Conservation (phyloP, 37 sponge, comb jelly and placozoan genomes). For the Mnemiopsis leidyi region DNA sequence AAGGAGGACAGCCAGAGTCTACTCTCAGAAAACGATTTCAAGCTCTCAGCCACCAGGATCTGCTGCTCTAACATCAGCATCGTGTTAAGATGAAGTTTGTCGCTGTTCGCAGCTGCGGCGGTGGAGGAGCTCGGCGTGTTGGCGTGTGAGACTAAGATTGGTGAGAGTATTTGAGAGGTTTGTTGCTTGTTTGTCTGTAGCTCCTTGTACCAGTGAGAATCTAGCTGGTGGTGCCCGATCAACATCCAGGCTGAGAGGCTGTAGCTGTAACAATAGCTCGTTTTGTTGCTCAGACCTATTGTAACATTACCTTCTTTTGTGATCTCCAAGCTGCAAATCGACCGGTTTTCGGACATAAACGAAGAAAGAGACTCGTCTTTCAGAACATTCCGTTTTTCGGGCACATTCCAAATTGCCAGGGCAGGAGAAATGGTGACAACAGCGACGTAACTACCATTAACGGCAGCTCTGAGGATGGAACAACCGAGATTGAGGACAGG, state of each 20-base stretch:
- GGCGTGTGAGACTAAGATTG: background rate
- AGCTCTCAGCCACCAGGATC: slow-evolving; percentile 64
- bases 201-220: background rate
- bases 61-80: slow-evolving; percentile 70
- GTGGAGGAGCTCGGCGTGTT: background rate
- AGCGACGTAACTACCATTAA: slow-evolving; percentile 7
- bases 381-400: background rate
- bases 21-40: slow-evolving; percentile 73
- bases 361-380: slow-evolving; percentile 19
- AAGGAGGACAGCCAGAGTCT: slow-evolving; percentile 74
- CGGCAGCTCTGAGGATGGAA: background rate
- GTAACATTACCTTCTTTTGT: slow-evolving; percentile 33
- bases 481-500: slow-evolving; percentile 47
- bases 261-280: background rate
- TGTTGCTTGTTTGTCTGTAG: slow-evolving; percentile 14
- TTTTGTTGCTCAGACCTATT: slow-evolving; percentile 18
- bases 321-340: background rate
- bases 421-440: background rate
- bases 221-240: slow-evolving; percentile 37
- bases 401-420: slow-evolving; percentile 14
- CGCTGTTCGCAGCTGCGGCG: background rate
- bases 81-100: background rate
- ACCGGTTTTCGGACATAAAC: background rate
- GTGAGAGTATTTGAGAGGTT: background rate
- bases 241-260: background rate